Evolutionary conservation across 2,113 vertebrate species (phyloP), one percentile per base, ranked within the genome.

Genomic region (Rhipidura dahli): DNA sequence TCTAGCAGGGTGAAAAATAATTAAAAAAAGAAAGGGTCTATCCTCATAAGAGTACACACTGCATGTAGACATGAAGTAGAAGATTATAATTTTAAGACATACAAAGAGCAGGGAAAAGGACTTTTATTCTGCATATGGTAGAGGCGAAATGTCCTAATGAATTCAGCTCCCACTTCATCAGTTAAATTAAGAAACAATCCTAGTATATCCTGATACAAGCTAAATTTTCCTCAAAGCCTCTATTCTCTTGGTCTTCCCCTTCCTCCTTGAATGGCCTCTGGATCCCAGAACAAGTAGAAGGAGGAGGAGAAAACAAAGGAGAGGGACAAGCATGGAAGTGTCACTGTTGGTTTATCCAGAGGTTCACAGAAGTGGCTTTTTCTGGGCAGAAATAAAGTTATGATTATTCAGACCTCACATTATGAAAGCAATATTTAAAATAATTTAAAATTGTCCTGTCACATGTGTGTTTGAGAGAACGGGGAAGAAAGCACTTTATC

Each of bases 301-400:
- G 13, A 83, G 30, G 13, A 82, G 20, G 4, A 57, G 26, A 61
- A 89, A 82, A 8, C 10, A 70, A 31, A 59, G 15, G 4, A 73
- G 24, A 69, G 0, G 10, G 15, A 73, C 9, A 73, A 66, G 6
- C 3, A 1, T 1, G 1, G 5, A 37, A 61, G 7, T 27, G 11
- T 20, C 2, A 0, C 9, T 68, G 8, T 31, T 69, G 9, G 6
- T 75, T 69, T 40, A 27, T 68, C 10, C 16, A 47, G 27, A 76
- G 8, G 7, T 59, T 86, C 35, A 45, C 22, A 75, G 24, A 90
- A 54, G 23, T 2, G 6, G 1, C 1, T 72, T 85, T 68, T 71
- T 33, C 44, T 37, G 19, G 13, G 13, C 28, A 81, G 10, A 61
- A 23, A 53, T 44, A 51, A 50, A 77, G 11, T 53, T 39, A 37